These are phyloP conservation scores for Hyposoter didymator DNA, from an alignment of 2,888 invertebrate species.

Conservation along the genomic window DNA sequence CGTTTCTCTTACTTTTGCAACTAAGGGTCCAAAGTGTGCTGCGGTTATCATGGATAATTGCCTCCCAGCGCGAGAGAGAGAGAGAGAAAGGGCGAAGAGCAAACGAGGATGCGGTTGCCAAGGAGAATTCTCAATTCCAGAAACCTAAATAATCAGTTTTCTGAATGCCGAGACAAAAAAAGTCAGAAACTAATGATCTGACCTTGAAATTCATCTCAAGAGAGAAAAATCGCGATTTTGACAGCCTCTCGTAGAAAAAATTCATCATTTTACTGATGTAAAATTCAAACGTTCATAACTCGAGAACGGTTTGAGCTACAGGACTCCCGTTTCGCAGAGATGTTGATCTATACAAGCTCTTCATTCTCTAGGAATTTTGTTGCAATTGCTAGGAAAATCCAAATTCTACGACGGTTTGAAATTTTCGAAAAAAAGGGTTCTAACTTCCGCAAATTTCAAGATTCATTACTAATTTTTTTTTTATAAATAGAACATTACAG, in stretches of 20 bases:
- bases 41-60: conserved; percentile 64
- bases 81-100: neutral
- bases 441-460: no score
- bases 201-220: neutral
- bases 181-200: neutral
- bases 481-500: no score
- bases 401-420: no score
- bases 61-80: conserved; percentile 41
- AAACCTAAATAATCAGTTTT: conserved; percentile 1
- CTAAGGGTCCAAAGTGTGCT: conserved; percentile 34
- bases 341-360: no score
- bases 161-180: neutral
- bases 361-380: no score
- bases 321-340: no score
- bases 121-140: neutral
- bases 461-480: no score
- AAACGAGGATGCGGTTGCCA: conserved; percentile 8
- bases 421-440: no score
- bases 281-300: no score
- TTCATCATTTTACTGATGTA: neutral
- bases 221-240: neutral
- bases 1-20: conserved; percentile 43
- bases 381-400: no score
- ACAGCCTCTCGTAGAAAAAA: neutral
- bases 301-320: no score